Base-by-base conservation (phyloP, 2,888 invertebrate species). In the Zele albiditarsus region DNA sequence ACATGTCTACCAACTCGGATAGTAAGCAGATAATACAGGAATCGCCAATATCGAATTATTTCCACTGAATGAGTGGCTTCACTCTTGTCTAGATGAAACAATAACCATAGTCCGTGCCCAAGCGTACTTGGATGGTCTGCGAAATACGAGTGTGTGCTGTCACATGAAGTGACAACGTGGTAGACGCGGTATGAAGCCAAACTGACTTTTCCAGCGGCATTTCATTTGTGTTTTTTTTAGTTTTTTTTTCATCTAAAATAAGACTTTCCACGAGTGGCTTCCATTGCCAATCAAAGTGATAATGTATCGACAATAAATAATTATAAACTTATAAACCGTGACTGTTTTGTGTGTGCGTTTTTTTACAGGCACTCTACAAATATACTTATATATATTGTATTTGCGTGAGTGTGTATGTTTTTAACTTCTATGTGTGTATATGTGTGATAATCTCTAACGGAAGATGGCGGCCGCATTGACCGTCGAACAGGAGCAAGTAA, bases 401-500 rank as follows among this genome's bases (percentile, higher is more conserved):
- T 4, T 46, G 46, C 33, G 70, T 33, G 71, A n/a, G 53, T 46
- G 75, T 25, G n/a, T 58, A 57, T 69, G n/a, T 67, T 31, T 23
- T 25, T 72, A 53, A 58, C 42, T n/a, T 27, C 23, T 70, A 73
- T 75, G 77, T 78, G 77, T 73, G 73, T 74, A 71, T 72, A 75
- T 72, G 75, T 78, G 78, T 80, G 33, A 78, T 78, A 73, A 77
- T 81, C 74, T 77, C 81, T 81, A 82, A 84, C 85, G 86, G 89
- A 90, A 90, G 87, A 92, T 92, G 94, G 94, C 94, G 92, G 93
- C 94, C 91, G 92, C 92, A 88, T 91, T 94, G 91, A 93, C 94
- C 91, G 92, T 92, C 89, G 94, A 94, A 90, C 94, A 95, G 89
- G 94, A 94, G 91, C 92, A 93, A 92, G 95, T 94, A 89, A 94